Evolutionary conservation across 2,113 vertebrate genomes (phyloP).

Genomic region (Speoplatyrhinus poulsoni): DNA sequence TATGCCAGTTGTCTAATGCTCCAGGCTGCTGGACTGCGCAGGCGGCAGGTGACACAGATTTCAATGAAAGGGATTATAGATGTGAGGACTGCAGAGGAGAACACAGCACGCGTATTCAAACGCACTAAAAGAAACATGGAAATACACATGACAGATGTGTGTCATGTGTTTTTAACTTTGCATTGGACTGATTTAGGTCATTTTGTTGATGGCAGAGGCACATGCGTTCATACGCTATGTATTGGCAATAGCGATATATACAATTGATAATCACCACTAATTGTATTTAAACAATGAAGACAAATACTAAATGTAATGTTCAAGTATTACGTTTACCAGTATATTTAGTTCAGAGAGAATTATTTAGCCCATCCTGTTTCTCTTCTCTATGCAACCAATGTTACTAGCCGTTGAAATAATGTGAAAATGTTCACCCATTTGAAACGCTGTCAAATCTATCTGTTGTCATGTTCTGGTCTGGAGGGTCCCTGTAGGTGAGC

Average conservation of each 20-base stretch:
- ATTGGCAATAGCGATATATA: neutral
- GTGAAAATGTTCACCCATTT: slow-evolving; percentile 40
- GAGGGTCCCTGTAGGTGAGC: slow-evolving; percentile 71
- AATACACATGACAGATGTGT: slow-evolving; percentile 2
- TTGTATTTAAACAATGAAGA: slow-evolving; percentile 10
- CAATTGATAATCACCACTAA: slow-evolving; percentile 3
- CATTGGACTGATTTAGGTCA: neutral
- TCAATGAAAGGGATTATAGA: slow-evolving; percentile 83
- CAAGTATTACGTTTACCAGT: too few species aligned
- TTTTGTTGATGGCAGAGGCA: neutral
- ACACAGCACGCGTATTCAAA: slow-evolving; percentile 46
- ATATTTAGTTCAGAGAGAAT: neutral
- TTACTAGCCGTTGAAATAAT: slow-evolving; percentile 48
- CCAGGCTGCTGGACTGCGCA: slow-evolving; percentile 74
- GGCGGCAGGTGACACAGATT: slow-evolving; percentile 80
- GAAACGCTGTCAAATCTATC: slow-evolving; percentile 38
- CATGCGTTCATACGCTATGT: neutral
- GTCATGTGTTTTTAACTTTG: slow-evolving; percentile 1
- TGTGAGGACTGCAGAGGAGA: slow-evolving; percentile 70
- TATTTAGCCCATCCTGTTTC: slow-evolving; percentile 1
- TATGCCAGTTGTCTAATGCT: slow-evolving; percentile 71
- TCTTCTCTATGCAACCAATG: slow-evolving; percentile 10
- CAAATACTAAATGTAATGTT: neutral
- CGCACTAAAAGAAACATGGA: slow-evolving; percentile 23
- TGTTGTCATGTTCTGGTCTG: slow-evolving; percentile 55